Evolutionary conservation across 2,113 vertebrate genomes (phyloP), one percentile per base, ranked within the genome.

Genomic region (Egretta garzetta): DNA sequence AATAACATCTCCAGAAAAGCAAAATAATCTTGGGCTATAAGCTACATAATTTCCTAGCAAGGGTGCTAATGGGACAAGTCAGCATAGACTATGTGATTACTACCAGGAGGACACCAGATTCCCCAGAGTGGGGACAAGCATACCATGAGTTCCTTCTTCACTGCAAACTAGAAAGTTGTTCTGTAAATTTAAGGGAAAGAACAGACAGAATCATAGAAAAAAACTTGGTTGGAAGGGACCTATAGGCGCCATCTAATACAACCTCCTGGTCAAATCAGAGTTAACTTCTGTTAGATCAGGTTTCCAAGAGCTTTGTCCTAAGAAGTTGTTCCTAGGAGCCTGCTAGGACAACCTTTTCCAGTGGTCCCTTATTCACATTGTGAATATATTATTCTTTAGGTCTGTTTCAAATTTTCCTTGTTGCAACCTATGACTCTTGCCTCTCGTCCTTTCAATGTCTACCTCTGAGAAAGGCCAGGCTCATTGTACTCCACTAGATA

Each of bases 81-180:
- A 60, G 13, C 21, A 9, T 4, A 35, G 7, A 17, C 39, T 74
- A 9, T 30, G 18, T 35, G 49, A 83, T 72, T 67, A 37, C 7
- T 56, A 21, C 39, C 5, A 8, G 15, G 4, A 80, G 23, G 41
- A 67, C n/a, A 41, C n/a, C 43, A 33, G 28, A 71, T 62, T 91
- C 27, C 22, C 49, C 11, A 41, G 9, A 75, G 45, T 9, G 60
- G 28, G 35, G 37, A 13, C 13, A 59, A 3, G 2, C 0, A 1
- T 53, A 45, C 10, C 8, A 15, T 14, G 5, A 55, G 32, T 39
- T 73, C n/a, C 32, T 84, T 64, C 49, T 50, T 71, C 49, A 30
- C 9, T 56, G 19, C 14, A 70, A 10, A 45, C 19, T n/a, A 41
- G 19, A 80, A 35, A 41, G 23, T 18, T 85, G 13, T 43, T 52